Evolutionary conservation across 2,888 invertebrate species (phyloP).

Genomic region (Furcula furcula): DNA sequence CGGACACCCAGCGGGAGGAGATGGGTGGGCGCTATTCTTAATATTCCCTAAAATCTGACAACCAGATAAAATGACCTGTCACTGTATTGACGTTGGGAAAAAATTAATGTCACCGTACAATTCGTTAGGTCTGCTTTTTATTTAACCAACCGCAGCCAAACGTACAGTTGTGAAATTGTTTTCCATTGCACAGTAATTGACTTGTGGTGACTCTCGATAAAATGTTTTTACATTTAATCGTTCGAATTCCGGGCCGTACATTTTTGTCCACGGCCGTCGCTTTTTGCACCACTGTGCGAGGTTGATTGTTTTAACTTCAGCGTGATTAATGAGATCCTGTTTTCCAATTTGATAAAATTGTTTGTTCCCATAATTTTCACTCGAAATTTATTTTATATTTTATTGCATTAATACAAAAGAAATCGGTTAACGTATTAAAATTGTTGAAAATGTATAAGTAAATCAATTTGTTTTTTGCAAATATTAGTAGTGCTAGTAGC

Average conservation of each 20-base stretch:
- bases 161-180: slow-evolving; percentile 68
- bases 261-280: slow-evolving; percentile 25
- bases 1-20: no score
- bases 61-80: no score
- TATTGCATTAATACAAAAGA: no score
- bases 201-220: slow-evolving; percentile 64
- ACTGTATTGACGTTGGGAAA: slow-evolving; percentile 13
- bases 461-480: no score
- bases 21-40: no score
- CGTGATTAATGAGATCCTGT: slow-evolving; percentile 37
- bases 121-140: slow-evolving; percentile 34
- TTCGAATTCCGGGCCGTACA: slow-evolving; percentile 31
- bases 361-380: slow-evolving; percentile 16
- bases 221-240: slow-evolving; percentile 58
- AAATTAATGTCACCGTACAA: slow-evolving; percentile 13
- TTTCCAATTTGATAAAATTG: slow-evolving; percentile 19
- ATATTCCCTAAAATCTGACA: no score
- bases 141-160: slow-evolving; percentile 51
- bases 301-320: slow-evolving; percentile 36
- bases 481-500: no score
- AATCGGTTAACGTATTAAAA: no score
- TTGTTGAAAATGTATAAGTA: no score
- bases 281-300: slow-evolving; percentile 16
- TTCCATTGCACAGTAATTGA: slow-evolving; percentile 70
- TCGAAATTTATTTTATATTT: no score